Evolutionary conservation across 2,888 invertebrate species (phyloP).

Genomic region (Hypselothyrea guttata): DNA sequence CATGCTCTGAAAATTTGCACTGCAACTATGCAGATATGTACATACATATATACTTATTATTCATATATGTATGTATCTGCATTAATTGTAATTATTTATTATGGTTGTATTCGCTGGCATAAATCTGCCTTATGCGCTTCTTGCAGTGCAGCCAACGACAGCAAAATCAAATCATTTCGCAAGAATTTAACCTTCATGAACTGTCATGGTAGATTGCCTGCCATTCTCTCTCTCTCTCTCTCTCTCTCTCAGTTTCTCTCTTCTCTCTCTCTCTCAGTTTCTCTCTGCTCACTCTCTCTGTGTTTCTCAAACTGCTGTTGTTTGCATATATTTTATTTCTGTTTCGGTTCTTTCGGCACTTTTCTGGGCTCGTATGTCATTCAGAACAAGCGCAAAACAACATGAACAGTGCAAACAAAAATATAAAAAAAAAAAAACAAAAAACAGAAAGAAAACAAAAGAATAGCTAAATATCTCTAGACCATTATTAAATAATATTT

Average conservation of each 20-base stretch:
- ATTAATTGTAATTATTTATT: too few species aligned
- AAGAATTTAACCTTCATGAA: conserved; percentile 73
- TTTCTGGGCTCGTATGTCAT: conserved; percentile 57
- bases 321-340: conserved; percentile 45
- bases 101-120: not conserved
- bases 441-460: too few species aligned
- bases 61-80: too few species aligned
- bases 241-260: not conserved
- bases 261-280: not conserved
- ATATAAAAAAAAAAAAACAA: not conserved
- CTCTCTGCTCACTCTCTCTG: not conserved
- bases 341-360: conserved; percentile 19
- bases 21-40: conserved; percentile 13
- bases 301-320: conserved; percentile 39
- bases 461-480: too few species aligned
- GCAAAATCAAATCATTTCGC: conserved; percentile 54
- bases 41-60: too few species aligned
- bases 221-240: conserved; percentile 3
- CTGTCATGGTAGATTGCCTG: conserved; percentile 71
- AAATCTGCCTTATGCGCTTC: too few species aligned
- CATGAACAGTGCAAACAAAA: conserved; percentile 46
- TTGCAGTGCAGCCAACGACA: not conserved
- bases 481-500: conserved; percentile 35
- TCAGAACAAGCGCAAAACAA: conserved; percentile 41
- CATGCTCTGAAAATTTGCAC: conserved; percentile 55